phyloP scores from a whole-genome alignment of 2,888 invertebrate genomes.

The Phragmatobia fuliginosa region DNA sequence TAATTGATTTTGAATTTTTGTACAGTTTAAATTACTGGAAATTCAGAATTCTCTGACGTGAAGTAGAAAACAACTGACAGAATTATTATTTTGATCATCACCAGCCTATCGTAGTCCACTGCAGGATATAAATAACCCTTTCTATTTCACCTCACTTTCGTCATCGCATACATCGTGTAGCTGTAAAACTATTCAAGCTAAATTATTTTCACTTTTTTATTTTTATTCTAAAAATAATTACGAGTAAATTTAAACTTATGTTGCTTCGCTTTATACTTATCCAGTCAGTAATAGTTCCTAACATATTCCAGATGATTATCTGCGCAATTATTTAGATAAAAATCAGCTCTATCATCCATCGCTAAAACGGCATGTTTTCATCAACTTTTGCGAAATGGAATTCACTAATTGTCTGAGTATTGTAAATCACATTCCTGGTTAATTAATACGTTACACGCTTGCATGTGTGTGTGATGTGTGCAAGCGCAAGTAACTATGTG shows the following conservation, averaged over 20 bases:
- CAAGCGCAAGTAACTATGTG: constrained; percentile 27
- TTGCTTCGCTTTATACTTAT: background rate
- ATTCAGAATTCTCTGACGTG: too few species aligned
- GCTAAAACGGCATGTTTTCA: constrained; percentile 42
- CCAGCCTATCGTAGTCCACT: too few species aligned
- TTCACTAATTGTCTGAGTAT: constrained; percentile 53
- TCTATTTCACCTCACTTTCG: too few species aligned
- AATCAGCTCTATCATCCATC: constrained; percentile 34
- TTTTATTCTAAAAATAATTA: background rate
- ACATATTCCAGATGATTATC: background rate
- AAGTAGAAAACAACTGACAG: too few species aligned
- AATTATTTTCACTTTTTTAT: background rate
- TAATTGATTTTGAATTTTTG: too few species aligned
- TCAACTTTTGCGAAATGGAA: constrained; percentile 56
- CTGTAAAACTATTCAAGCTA: background rate
- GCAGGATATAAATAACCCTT: too few species aligned
- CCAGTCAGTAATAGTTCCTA: background rate
- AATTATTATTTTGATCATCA: too few species aligned
- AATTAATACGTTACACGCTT: constrained; percentile 57
- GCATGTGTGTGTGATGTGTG: constrained; percentile 33
- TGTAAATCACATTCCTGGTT: constrained; percentile 65
- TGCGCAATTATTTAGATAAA: background rate
- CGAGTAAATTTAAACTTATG: background rate
- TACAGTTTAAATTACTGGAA: too few species aligned
- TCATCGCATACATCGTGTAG: background rate